phyloP scores from a whole-genome alignment of 2,113 vertebrate species.

The Microtus montanus region DNA sequence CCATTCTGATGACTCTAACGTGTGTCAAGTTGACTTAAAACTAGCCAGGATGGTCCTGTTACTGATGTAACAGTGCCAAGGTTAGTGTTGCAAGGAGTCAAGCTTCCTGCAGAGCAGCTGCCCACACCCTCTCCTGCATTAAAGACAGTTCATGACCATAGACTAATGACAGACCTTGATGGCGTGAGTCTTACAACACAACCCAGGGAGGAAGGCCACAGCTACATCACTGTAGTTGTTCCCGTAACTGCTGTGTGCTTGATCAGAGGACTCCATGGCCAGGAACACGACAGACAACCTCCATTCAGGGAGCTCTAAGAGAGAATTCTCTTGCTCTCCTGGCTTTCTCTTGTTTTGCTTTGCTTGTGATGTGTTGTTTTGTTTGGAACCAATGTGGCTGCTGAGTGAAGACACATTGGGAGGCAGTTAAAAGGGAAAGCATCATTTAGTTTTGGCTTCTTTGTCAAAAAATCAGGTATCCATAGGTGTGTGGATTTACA shows the following conservation, averaged over 20 bases:
- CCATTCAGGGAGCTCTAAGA: neutral
- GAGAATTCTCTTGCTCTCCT: neutral
- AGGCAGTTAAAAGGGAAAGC: neutral
- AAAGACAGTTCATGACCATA: neutral
- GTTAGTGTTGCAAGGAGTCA: neutral
- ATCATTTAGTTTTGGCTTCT: neutral
- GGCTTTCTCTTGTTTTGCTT: neutral
- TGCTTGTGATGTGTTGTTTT: neutral
- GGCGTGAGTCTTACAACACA: neutral
- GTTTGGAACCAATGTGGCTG: neutral
- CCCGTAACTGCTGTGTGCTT: neutral
- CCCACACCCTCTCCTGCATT: neutral
- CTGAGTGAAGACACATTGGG: neutral
- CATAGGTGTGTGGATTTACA: neutral
- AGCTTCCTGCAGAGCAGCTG: neutral
- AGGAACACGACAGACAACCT: neutral
- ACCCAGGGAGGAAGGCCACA: neutral
- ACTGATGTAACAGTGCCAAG: neutral
- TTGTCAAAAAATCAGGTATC: neutral
- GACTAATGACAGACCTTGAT: neutral
- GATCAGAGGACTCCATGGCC: neutral
- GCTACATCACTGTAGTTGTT: neutral
- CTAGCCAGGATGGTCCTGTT: neutral
- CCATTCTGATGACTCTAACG: no score
- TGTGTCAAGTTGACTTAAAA: neutral